These are phyloP conservation scores for Xanthorhoe designata DNA, from an alignment of 2,888 invertebrate genomes.

Conservation along the genomic window DNA sequence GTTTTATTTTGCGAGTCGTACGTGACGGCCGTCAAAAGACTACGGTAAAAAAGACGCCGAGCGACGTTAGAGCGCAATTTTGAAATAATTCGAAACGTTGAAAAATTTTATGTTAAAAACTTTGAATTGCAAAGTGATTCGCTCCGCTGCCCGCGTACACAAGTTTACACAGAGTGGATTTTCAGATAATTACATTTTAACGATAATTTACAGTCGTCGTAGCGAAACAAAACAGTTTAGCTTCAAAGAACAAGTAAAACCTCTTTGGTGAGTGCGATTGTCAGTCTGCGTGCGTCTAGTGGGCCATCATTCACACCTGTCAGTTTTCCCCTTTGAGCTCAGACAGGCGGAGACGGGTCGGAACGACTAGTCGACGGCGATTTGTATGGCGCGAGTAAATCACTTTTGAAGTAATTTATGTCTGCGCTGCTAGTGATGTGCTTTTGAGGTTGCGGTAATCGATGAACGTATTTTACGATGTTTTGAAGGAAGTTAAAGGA, in stretches of 20 bases:
- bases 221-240: constrained; percentile 61
- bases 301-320: constrained; percentile 73
- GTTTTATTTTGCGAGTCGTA: constrained; percentile 80
- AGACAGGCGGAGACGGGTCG: constrained; percentile 70
- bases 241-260: constrained; percentile 66
- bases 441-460: constrained; percentile 36
- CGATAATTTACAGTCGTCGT: constrained; percentile 35
- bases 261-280: constrained; percentile 67
- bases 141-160: constrained; percentile 35
- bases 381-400: constrained; percentile 80
- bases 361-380: constrained; percentile 71
- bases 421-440: constrained; percentile 66
- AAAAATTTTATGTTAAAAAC: constrained; percentile 50
- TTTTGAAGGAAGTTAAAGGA: constrained; percentile 38
- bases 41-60: constrained; percentile 58
- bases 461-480: constrained; percentile 40
- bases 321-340: constrained; percentile 69
- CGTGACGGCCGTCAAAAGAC: constrained; percentile 75
- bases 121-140: constrained; percentile 45
- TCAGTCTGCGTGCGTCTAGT: constrained; percentile 69
- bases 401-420: constrained; percentile 83
- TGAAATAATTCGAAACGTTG: constrained; percentile 51
- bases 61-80: constrained; percentile 53
- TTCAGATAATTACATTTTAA: constrained; percentile 45
- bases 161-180: constrained; percentile 32